Percentiles rank a stretch among this genome's conserved stretches.
Evolutionary conservation across 2,797 vertebrate genomes (phyloP).

Genomic region (Threskiornis aethiopicus): DNA sequence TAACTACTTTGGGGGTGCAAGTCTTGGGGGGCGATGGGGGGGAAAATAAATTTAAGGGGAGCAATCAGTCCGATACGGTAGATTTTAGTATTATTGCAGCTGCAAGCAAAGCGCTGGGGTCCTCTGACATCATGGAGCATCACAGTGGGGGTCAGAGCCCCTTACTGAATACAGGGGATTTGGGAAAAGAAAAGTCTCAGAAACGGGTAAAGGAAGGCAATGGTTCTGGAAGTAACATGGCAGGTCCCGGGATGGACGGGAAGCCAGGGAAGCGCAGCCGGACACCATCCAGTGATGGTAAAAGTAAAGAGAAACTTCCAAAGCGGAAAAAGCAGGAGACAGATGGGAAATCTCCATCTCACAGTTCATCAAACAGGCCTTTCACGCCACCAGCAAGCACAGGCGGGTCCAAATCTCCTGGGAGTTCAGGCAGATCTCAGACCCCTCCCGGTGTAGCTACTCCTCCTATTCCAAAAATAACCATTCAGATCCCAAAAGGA

Average conservation of each 20-base stretch:
- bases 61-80: constrained; percentile 87
- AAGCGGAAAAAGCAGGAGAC: constrained; percentile 94
- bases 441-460: constrained; percentile 95
- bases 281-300: constrained; percentile 95
- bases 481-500: constrained; percentile 96
- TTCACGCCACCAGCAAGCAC: constrained; percentile 95
- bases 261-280: constrained; percentile 95
- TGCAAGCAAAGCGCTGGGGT: constrained; percentile 79
- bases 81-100: constrained; percentile 92
- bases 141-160: constrained; percentile 92
- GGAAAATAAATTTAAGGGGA: constrained; percentile 80
- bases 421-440: constrained; percentile 93
- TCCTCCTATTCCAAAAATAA: constrained; percentile 97
- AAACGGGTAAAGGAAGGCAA: constrained; percentile 84
- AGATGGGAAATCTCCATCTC: constrained; percentile 95
- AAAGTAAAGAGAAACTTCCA: constrained; percentile 94
- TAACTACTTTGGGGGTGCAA: constrained; percentile 77
- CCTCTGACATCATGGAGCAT: constrained; percentile 88
- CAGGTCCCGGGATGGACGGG: constrained; percentile 80
- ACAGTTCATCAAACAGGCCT: constrained; percentile 90
- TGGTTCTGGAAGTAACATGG: constrained; percentile 77
- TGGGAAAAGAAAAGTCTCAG: constrained; percentile 83
- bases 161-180: constrained; percentile 81
- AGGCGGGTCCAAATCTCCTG: constrained; percentile 94
- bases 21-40: constrained; percentile 80